These are phyloP conservation scores for Drosophila rhopaloa DNA, from an alignment of 1,140 invertebrate species.

Conservation along the genomic window DNA sequence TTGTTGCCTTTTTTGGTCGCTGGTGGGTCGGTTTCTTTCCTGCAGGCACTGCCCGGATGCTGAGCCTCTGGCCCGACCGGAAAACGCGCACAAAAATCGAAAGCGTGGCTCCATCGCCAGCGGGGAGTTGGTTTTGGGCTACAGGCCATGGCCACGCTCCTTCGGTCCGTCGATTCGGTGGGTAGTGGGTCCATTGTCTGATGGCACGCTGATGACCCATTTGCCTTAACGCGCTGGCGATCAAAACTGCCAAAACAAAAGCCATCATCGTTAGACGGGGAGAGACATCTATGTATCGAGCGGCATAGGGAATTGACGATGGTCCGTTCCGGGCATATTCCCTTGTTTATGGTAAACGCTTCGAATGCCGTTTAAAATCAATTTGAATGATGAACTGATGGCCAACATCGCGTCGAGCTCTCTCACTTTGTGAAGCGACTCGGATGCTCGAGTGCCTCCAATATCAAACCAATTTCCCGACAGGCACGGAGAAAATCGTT, in stretches of 20 bases:
- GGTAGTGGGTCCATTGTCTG: slow-evolving; percentile 46
- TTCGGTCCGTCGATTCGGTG: slow-evolving; percentile 1
- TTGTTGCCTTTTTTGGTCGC: slow-evolving; percentile 40
- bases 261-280: slow-evolving; percentile 73
- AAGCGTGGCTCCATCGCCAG: slow-evolving; percentile 28
- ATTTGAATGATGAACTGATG: slow-evolving; percentile 80
- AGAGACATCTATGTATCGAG: slow-evolving; percentile 5
- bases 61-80: slow-evolving; percentile 18
- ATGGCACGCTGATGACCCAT: slow-evolving; percentile 74
- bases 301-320: neutral
- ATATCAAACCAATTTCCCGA: slow-evolving; percentile 9
- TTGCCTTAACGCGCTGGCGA: slow-evolving; percentile 77
- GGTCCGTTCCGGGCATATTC: slow-evolving; percentile 16
- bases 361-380: slow-evolving; percentile 80
- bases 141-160: slow-evolving; percentile 10
- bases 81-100: slow-evolving; percentile 72
- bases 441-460: slow-evolving; percentile 14
- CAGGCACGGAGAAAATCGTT: neutral
- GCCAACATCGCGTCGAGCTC: slow-evolving; percentile 1
- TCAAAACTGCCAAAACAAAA: slow-evolving; percentile 81
- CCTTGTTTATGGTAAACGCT: slow-evolving; percentile 73
- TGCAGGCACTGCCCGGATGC: slow-evolving; percentile 21
- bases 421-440: slow-evolving; percentile 32
- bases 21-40: slow-evolving; percentile 15
- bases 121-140: slow-evolving; percentile 8